phyloP scores from a whole-genome alignment of 2,888 invertebrate genomes.

The Lamellibrachia columna region DNA sequence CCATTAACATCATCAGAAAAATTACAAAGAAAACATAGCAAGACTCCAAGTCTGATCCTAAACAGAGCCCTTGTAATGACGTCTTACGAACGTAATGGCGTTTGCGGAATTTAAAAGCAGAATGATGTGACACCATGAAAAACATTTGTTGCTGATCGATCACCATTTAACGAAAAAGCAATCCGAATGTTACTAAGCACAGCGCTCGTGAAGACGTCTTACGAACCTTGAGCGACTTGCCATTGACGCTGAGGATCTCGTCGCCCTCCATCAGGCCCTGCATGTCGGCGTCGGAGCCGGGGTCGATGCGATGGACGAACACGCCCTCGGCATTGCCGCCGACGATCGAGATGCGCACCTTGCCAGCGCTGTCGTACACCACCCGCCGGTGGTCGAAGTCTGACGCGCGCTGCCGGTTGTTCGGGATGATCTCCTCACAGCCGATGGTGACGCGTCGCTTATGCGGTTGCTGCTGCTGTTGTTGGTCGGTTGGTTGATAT shows the following conservation, averaged over 20 bases:
- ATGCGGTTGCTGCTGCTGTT: constrained; percentile 13
- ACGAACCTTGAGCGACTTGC: constrained; percentile 8
- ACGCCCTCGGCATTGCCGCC: constrained; percentile 46
- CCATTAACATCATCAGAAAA: neutral
- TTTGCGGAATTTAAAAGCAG: too few relatives aligned
- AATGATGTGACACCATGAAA: too few relatives aligned
- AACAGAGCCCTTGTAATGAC: neutral
- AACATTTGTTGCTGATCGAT: too few relatives aligned
- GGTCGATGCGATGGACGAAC: constrained; percentile 38
- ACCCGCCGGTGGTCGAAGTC: constrained; percentile 33
- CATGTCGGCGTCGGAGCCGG: constrained; percentile 34
- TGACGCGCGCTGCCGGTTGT: neutral
- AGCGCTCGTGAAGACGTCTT: neutral
- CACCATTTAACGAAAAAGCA: too few relatives aligned
- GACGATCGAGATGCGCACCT: constrained; percentile 35
- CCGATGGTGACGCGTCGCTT: constrained; percentile 36
- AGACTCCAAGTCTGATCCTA: neutral
- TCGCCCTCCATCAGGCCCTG: constrained; percentile 42
- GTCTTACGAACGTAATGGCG: neutral
- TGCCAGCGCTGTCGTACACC: constrained; percentile 29
- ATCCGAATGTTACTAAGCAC: too few relatives aligned
- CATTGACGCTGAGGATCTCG: constrained; percentile 36
- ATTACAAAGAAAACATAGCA: neutral
- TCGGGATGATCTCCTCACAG: constrained; percentile 30
- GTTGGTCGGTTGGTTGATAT: neutral